These are phyloP conservation scores for Colistium nudipinnis DNA, from an alignment of 2,113 vertebrate genomes.

Conservation along the genomic window DNA sequence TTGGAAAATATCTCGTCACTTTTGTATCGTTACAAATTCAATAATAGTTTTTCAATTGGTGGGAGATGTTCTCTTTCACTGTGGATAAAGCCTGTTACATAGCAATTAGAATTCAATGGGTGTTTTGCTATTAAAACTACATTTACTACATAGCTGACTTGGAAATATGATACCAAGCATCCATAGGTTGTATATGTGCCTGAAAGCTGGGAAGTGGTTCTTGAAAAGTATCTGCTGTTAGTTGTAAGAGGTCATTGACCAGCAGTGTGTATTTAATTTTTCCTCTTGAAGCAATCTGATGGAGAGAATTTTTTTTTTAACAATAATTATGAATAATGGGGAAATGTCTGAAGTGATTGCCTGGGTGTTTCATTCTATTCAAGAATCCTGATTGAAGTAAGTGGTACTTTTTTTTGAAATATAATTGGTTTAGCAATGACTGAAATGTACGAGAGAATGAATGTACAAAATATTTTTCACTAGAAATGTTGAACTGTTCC, in stretches of 20 bases:
- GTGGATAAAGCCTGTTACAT: slow-evolving; percentile 33
- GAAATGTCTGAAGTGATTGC: slow-evolving; percentile 12
- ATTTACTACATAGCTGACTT: slow-evolving; percentile 12
- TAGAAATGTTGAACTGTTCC: slow-evolving; percentile 25
- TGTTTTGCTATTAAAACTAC: background rate
- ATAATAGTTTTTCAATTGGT: background rate
- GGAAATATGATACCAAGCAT: slow-evolving; percentile 21
- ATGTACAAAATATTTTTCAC: slow-evolving; percentile 32
- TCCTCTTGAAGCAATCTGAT: slow-evolving; percentile 18
- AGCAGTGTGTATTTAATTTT: slow-evolving; percentile 1
- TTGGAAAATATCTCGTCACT: slow-evolving; percentile 16
- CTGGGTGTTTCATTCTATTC: slow-evolving; percentile 10
- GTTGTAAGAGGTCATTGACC: slow-evolving; percentile 18
- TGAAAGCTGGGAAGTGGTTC: slow-evolving; percentile 26
- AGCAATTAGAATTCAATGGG: slow-evolving; percentile 5
- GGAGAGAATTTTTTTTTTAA: background rate
- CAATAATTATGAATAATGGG: slow-evolving; percentile 9
- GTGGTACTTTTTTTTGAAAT: slow-evolving; percentile 34
- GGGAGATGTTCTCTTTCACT: slow-evolving; percentile 15
- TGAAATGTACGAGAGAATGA: slow-evolving; percentile 46
- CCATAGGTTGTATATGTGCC: slow-evolving; percentile 52
- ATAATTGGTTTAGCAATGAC: slow-evolving; percentile 31
- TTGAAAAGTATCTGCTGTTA: background rate
- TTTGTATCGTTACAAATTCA: slow-evolving; percentile 5
- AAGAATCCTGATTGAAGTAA: slow-evolving; percentile 16